phyloP scores from a whole-genome alignment of 1,140 invertebrate species.

The Leptinotarsa lineolata region DNA sequence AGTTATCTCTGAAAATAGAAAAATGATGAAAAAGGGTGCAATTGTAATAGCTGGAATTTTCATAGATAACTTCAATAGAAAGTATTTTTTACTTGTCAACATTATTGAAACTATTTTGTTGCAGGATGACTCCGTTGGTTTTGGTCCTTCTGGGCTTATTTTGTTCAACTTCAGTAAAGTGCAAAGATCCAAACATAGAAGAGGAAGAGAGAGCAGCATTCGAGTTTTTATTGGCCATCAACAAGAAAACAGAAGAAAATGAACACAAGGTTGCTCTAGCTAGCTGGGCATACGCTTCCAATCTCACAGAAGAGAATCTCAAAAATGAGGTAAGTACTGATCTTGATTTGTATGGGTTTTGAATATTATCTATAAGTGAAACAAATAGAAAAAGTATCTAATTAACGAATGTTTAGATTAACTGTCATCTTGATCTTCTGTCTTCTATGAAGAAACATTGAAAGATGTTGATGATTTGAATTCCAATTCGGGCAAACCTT shows the following conservation, averaged over 20 bases:
- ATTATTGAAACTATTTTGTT: constrained; percentile 3
- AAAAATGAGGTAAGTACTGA: constrained; percentile 56
- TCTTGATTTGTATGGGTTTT: too few relatives aligned
- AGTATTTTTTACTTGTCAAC: background rate
- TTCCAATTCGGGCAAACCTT: too few relatives aligned
- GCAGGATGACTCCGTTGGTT: constrained; percentile 10
- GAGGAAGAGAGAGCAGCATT: constrained; percentile 64
- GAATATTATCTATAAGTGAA: too few relatives aligned
- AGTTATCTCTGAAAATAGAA: too few relatives aligned
- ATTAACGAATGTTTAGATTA: too few relatives aligned
- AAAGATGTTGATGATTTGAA: too few relatives aligned
- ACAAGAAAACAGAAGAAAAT: constrained; percentile 62
- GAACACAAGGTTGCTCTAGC: constrained; percentile 62
- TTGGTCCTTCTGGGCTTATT: constrained; percentile 2
- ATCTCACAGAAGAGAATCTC: constrained; percentile 74
- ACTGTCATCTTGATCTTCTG: too few relatives aligned
- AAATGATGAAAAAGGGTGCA: too few relatives aligned
- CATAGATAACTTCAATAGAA: background rate
- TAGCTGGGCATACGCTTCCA: constrained; percentile 74
- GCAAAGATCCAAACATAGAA: constrained; percentile 59
- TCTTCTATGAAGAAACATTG: too few relatives aligned
- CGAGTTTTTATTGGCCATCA: constrained; percentile 64
- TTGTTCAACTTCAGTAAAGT: background rate
- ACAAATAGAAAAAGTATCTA: too few relatives aligned
- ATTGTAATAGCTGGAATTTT: too few relatives aligned